Percentiles rank a stretch among this genome's conserved stretches.
Evolutionary conservation across 2,113 vertebrate species (phyloP).

Genomic region (Periophthalmus modestus): DNA sequence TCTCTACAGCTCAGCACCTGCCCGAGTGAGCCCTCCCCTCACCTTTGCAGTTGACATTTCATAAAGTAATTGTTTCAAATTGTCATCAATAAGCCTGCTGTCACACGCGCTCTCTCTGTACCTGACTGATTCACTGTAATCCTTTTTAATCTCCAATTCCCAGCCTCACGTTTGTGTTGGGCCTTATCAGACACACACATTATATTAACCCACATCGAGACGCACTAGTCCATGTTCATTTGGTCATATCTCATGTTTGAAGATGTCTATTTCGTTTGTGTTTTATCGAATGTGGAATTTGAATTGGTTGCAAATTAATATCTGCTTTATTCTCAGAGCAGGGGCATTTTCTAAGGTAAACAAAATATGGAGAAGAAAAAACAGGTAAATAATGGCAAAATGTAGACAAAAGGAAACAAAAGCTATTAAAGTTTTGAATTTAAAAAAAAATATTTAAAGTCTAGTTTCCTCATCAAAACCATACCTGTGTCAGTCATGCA

Average conservation of each 20-base stretch:
- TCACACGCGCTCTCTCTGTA: conserved; percentile 14
- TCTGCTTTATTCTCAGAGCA: conserved; percentile 33
- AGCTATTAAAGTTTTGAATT: no score
- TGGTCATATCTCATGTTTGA: conserved; percentile 36
- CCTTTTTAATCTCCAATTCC: conserved; percentile 21
- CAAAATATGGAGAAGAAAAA: not conserved
- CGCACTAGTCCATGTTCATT: not conserved
- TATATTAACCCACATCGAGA: conserved; percentile 25
- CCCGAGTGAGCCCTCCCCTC: conserved; percentile 8
- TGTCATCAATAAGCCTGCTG: conserved; percentile 46
- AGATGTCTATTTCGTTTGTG: conserved; percentile 20
- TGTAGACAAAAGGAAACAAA: not conserved
- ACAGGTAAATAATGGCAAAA: not conserved
- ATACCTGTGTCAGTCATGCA: no score
- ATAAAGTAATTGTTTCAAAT: conserved; percentile 36
- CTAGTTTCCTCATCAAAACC: no score
- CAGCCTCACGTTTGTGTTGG: conserved; percentile 22
- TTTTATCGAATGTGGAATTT: conserved; percentile 45
- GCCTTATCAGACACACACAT: conserved; percentile 44
- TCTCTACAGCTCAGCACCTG: not conserved
- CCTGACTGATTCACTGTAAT: conserved; percentile 23
- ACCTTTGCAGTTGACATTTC: conserved; percentile 16
- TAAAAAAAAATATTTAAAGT: no score
- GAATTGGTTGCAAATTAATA: conserved; percentile 35
- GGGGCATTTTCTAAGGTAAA: not conserved